Percentiles rank a stretch among this genome's conserved stretches.
phyloP scores from a whole-genome alignment of 2,797 vertebrate genomes.

The Enteromius trimaculatus region DNA sequence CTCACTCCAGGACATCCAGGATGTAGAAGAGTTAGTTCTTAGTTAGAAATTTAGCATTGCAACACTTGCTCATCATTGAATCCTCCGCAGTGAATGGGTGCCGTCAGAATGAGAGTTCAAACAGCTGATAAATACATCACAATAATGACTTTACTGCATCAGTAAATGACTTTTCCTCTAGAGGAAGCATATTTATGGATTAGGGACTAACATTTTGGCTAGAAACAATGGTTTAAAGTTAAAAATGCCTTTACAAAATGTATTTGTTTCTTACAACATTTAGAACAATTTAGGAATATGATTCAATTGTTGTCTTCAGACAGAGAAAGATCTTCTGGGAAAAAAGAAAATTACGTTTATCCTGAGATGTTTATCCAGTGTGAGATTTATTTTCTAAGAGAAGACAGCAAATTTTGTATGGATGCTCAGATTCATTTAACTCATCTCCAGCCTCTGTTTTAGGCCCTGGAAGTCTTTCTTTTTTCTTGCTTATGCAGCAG shows the following conservation, averaged over 20 bases:
- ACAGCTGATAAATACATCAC: not conserved
- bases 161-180: not conserved
- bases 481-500: conserved; percentile 16
- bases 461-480: not conserved
- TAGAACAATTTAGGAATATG: not conserved
- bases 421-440: conserved; percentile 16
- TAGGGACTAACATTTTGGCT: not conserved
- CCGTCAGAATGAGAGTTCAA: not conserved
- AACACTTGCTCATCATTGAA: not conserved
- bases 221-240: not conserved
- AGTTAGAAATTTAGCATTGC: not conserved
- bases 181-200: not conserved
- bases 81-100: not conserved
- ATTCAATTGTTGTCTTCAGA: not conserved
- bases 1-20: not conserved
- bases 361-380: not conserved
- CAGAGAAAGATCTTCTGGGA: not conserved
- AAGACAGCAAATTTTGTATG: not conserved
- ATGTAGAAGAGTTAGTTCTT: not conserved
- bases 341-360: not conserved
- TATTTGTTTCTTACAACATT: not conserved
- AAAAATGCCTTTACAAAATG: not conserved
- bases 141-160: not conserved
- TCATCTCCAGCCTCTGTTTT: conserved; percentile 16
- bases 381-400: not conserved